Base-by-base conservation (phyloP, 2,113 vertebrate species). In the Polypterus senegalus region DNA sequence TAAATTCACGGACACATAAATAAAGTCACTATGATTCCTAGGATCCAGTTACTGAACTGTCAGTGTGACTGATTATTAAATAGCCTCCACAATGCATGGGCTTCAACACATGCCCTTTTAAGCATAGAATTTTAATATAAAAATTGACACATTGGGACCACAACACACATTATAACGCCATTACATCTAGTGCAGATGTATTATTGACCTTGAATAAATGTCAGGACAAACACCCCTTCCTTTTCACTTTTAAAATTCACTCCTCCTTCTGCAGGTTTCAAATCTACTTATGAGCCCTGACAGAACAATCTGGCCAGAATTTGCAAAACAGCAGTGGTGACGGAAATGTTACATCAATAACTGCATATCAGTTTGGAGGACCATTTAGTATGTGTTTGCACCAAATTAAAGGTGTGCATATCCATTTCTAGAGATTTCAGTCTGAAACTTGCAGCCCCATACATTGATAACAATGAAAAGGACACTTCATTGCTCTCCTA, bases 171-270 rank as follows among this genome's bases (percentile, higher is more conserved):
- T 59, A 69, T 61, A 69, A 60, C 10, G 68, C 44, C 61, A 61
- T 58, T 75, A 47, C 74, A 66, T 67, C 67, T 75, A 62, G 49
- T 62, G 58, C 9, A 70, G 65, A 75, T 64, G 56, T 71, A 52
- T 65, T 59, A 67, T 27, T 76, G 71, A 74, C 74, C 73, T 77
- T 61, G 5, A 77, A 64, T 63, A 74, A 72, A 62, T 57, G n/a
- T 57, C 56, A 57, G 56, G n/a, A 57, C 56, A 57, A 44, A 3
- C n/a, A 3, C n/a, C 1, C 56, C 56, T 27, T 44, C 56, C 9
- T 43, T 44, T 57, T 6, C 27, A 5, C 4, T 57, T 27, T 6
- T 6, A 44, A 27, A 43, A 7, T 44, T 44, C 56, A 57, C 27
- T 57, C 49, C 49, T 51, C 6, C 9, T 9, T 9, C 9, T 6